Base-by-base conservation (phyloP, 2,797 vertebrate genomes). In the Lophius americanus region DNA sequence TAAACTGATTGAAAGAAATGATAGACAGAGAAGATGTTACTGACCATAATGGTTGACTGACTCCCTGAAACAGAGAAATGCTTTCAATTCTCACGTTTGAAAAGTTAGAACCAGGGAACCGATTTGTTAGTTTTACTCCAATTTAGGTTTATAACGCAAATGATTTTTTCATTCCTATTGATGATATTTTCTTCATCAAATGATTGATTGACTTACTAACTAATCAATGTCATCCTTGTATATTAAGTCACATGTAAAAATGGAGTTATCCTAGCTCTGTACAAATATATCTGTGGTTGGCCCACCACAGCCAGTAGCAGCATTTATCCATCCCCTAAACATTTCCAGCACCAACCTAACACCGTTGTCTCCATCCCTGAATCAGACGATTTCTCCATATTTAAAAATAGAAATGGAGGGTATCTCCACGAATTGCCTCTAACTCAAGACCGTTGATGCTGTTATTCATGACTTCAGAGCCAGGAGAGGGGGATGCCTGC, bases 391-490 rank as follows among this genome's bases (percentile, higher is more conserved):
- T 42, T 42, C 9, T 7, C 37, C 37, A 38, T 38, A 13, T 59
- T 5, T 56, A 42, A 60, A 68, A 61, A 35, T 33, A 63, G 55
- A 9, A 60, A 58, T 37, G 0, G 3, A 12, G 3, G 12, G n/a
- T 33, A 4, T 65, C 52, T 57, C 68, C 3, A 3, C 3, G 57
- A 57, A 33, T n/a, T 13, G 6, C 51, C 62, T 2, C 7, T 3
- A 39, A 49, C n/a, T 39, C 0, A 0, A 14, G 36, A 68, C 55
- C 38, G 54, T 39, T 68, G 55, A 46, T 23, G 36, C 7, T 11
- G 13, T 62, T 52, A 73, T 48, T 58, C 42, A 39, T 14, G 23
- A 51, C 78, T 69, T 51, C 14, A 78, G 49, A 72, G 60, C 32
- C 44, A 51, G 10, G 5, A 58, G 36, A 48, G 38, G 74, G 68